Conservation (phyloP, 2,797 vertebrate species). For the Rhinella marina region DNA sequence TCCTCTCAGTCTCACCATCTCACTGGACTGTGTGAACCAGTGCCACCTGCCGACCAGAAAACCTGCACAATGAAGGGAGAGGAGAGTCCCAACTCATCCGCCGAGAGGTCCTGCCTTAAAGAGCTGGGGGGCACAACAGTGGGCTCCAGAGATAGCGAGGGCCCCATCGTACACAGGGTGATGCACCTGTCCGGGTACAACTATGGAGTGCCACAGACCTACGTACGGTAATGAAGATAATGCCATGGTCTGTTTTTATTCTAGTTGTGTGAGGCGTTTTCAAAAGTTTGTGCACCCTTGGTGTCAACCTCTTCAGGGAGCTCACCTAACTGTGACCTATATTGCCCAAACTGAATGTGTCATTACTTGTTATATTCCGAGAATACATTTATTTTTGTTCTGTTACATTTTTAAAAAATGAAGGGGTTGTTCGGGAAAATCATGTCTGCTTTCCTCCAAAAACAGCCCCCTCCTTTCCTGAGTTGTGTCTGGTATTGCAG, state of each 20-base stretch:
- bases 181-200: slow-evolving; percentile 81
- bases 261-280: background rate
- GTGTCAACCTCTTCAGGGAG: no score
- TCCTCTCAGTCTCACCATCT: slow-evolving; percentile 61
- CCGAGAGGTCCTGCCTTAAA: slow-evolving; percentile 58
- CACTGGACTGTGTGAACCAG: slow-evolving; percentile 57
- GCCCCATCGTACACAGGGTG: slow-evolving; percentile 76
- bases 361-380: no score
- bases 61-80: slow-evolving; percentile 48
- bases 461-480: no score
- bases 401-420: no score
- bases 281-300: background rate
- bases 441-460: no score
- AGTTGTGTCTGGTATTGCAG: no score
- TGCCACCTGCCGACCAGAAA: slow-evolving; percentile 62
- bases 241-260: background rate
- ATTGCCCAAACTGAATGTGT: no score
- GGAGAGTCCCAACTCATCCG: slow-evolving; percentile 60
- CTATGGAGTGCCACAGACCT: slow-evolving; percentile 84
- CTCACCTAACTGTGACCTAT: no score
- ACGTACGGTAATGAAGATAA: slow-evolving; percentile 68
- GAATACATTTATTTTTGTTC: no score
- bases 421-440: no score
- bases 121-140: slow-evolving; percentile 66
- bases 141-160: slow-evolving; percentile 66